These are phyloP conservation scores for Acyrthosiphon pisum DNA, from an alignment of 1,140 invertebrate species.

Conservation along the genomic window DNA sequence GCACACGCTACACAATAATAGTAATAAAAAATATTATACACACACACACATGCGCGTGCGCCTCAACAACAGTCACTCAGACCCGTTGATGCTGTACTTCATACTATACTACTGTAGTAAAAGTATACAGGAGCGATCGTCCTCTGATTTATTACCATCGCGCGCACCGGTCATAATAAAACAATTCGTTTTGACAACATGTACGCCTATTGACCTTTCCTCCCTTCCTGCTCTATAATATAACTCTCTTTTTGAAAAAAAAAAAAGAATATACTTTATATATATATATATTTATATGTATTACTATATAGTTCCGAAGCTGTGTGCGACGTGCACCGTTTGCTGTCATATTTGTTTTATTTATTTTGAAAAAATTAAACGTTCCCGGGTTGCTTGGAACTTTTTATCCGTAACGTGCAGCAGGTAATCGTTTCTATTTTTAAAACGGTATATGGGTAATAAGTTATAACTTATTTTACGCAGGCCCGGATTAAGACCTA, in stretches of 20 bases:
- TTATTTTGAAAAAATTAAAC: conserved; percentile 8
- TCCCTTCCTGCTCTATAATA: background rate
- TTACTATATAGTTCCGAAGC: background rate
- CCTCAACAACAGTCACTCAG: conserved; percentile 32
- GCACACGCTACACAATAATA: background rate
- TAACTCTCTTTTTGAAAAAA: background rate
- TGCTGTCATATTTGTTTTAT: background rate
- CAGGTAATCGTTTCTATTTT: background rate
- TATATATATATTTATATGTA: background rate
- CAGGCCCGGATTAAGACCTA: background rate
- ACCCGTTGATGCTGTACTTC: background rate
- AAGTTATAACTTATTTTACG: background rate
- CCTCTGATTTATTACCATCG: conserved; percentile 35
- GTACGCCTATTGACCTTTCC: conserved; percentile 47
- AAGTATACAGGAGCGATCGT: background rate
- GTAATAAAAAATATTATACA: background rate
- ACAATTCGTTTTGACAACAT: conserved; percentile 47
- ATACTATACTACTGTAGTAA: background rate
- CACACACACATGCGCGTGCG: background rate
- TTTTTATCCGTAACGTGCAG: background rate
- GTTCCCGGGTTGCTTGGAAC: background rate
- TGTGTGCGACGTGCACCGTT: conserved; percentile 33
- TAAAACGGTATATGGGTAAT: background rate
- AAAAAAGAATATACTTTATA: background rate
- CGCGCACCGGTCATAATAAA: conserved; percentile 34